Base-by-base conservation (phyloP, 2,113 vertebrate species). In the Hippoglossus stenolepis region DNA sequence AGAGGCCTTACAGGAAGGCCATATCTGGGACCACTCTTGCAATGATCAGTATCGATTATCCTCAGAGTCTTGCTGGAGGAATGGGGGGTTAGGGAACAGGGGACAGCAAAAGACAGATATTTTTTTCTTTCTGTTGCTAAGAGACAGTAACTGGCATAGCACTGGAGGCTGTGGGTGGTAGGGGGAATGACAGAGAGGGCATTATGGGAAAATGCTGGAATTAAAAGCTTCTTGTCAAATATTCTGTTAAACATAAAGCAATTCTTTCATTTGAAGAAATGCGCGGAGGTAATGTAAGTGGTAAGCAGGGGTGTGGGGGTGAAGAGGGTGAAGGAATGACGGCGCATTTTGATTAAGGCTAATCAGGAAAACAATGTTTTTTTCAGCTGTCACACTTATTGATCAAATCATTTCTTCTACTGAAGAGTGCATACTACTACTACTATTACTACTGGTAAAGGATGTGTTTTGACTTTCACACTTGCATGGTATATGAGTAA, bases 41-140 rank as follows among this genome's bases (percentile, higher is more conserved):
- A 90, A 89, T 92, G 86, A 93, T 93, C 91, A 88, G 73, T 93
- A 94, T 93, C 60, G 92, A 94, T 94, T 90, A 89, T 85, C 65
- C 70, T 80, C 81, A 64, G 80, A 64, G 75, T 82, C 77, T 59
- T 4, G 43, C 43, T 38, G 51, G 58, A 72, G 65, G 31, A 21
- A 12, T 54, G 68, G 66, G 31, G 65, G 67, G 35, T 61, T 65
- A 11, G 5, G 1, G 18, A 65, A 74, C 45, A 53, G 38, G 68
- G 69, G 70, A 67, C 73, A 65, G 73, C 20, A 13, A 78, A 74
- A 73, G 75, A 66, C 45, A 49, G 74, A 81, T 77, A 85, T 80
- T 64, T 80, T 80, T 54, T 80, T 68, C 80, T 85, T 20, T 84
- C 70, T 80, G 79, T 90, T 89, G 84, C 86, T 88, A 85, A 84